phyloP scores from a whole-genome alignment of 2,797 vertebrate genomes.

The Pangasius mekongensis region DNA sequence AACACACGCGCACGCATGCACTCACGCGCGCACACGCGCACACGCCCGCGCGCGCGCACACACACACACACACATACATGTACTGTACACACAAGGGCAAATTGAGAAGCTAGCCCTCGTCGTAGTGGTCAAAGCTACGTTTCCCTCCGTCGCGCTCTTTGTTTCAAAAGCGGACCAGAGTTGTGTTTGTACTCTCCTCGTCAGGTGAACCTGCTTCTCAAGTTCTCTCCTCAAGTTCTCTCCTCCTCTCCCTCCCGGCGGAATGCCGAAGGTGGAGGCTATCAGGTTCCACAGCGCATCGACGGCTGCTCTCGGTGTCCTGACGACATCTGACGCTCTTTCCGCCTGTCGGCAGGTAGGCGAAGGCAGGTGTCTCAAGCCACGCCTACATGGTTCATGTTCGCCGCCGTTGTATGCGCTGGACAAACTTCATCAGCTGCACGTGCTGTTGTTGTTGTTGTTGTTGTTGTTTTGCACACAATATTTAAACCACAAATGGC shows the following conservation, averaged over 20 bases:
- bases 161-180: constrained; percentile 63
- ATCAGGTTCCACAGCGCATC: constrained; percentile 48
- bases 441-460: background rate
- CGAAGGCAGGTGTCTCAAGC: constrained; percentile 77
- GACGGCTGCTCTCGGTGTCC: constrained; percentile 46
- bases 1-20: background rate
- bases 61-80: background rate
- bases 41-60: rapidly evolving
- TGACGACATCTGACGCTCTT: constrained; percentile 69
- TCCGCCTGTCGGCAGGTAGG: constrained; percentile 68
- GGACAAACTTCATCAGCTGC: constrained; percentile 6
- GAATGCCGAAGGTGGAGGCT: constrained; percentile 36
- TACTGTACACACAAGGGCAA: background rate
- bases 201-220: constrained; percentile 64
- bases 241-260: constrained; percentile 39
- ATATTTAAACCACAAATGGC: background rate
- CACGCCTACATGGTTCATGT: constrained; percentile 58
- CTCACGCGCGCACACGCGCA: background rate
- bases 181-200: constrained; percentile 63
- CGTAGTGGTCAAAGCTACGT: constrained; percentile 19
- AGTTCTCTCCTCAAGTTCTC: constrained; percentile 42
- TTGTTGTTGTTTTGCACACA: background rate
- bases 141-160: constrained; percentile 61
- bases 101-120: background rate
- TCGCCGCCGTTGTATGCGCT: constrained; percentile 52